phyloP scores from a whole-genome alignment of 2,888 invertebrate species.

The Apotomis betuletana region DNA sequence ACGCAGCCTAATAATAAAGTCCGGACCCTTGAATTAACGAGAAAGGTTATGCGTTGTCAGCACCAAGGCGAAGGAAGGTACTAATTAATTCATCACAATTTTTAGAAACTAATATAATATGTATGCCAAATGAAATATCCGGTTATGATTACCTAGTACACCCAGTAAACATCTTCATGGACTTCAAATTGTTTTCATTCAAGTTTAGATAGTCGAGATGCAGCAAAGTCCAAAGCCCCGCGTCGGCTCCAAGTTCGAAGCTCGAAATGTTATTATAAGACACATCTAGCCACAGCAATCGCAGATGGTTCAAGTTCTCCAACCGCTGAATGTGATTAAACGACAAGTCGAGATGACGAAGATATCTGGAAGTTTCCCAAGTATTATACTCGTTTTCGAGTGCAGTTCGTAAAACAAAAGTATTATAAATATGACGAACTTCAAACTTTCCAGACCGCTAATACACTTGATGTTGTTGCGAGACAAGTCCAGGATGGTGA shows the following conservation, averaged over 20 bases:
- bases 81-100: no score
- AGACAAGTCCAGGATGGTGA: conserved; percentile 84
- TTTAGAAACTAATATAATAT: no score
- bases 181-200: conserved; percentile 79
- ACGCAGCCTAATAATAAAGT: no score
- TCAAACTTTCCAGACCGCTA: conserved; percentile 79
- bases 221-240: conserved; percentile 78
- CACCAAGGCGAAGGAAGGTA: no score
- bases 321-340: conserved; percentile 83
- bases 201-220: conserved; percentile 81
- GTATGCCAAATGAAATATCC: no score
- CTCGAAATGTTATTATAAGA: conserved; percentile 81
- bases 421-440: conserved; percentile 56
- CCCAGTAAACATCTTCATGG: conserved; percentile 79
- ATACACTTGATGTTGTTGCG: conserved; percentile 84
- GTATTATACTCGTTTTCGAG: not conserved
- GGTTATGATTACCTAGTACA: conserved; percentile 59
- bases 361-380: conserved; percentile 67
- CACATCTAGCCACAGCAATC: conserved; percentile 81
- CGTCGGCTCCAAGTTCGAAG: conserved; percentile 66
- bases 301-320: conserved; percentile 82
- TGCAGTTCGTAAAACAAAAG: conserved; percentile 3
- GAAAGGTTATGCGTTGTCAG: no score
- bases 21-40: no score
- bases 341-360: conserved; percentile 83